Evolutionary conservation across 2,888 invertebrate species (phyloP), one percentile per base, ranked within the genome.

Genomic region (Meganola albula): DNA sequence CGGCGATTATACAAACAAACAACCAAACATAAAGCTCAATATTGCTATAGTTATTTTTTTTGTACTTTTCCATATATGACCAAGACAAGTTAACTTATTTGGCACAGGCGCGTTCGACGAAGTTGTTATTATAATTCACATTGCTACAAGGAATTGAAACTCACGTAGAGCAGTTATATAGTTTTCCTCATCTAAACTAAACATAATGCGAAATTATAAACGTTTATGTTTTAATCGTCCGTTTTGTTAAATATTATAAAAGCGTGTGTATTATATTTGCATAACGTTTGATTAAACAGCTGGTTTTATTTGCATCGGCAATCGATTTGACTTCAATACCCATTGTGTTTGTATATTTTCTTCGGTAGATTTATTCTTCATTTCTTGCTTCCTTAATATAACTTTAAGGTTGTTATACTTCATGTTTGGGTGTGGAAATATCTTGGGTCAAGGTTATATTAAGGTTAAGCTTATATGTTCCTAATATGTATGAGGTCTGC

Each of bases 31-130:
- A n/a, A n/a, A n/a, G n/a, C n/a, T n/a, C n/a, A n/a, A n/a, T n/a
- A n/a, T n/a, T n/a, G n/a, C n/a, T n/a, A n/a, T n/a, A n/a, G n/a
- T n/a, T n/a, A n/a, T n/a, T n/a, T n/a, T 76, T 67, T 66, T 68
- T 67, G 51, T 53, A 45, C 25, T 37, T 44, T 34, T 49, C 68
- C 63, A 45, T 40, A 52, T 74, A 54, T 48, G 75, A 73, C 38
- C 30, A 12, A 56, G 58, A 59, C 82, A 58, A 60, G 71, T 74
- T 68, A 50, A 61, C 79, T 34, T 75, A 80, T 80, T 72, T 70
- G 76, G 79, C 33, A 29, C 44, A 45, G 36, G 50, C 41, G 36
- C 60, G 59, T 62, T 53, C 49, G 47, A 26, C 40, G 24, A 14
- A 22, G 24, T 55, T 60, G n/a, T n/a, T n/a, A n/a, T n/a, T n/a